Conservation (phyloP, 2,113 vertebrate genomes). For the Corythornis vintsioides region DNA sequence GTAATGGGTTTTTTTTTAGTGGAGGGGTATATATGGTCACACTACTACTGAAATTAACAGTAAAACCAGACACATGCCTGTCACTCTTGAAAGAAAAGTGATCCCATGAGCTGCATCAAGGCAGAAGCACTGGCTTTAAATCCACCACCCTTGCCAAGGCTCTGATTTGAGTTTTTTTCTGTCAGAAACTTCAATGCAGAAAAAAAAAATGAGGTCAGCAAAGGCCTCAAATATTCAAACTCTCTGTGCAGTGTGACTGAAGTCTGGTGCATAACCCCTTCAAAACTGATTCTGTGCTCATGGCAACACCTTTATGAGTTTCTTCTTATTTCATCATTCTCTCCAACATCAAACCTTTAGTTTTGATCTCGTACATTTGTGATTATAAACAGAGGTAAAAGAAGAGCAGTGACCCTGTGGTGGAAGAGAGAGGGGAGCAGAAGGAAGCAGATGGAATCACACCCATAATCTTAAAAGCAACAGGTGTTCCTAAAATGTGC, state of each 20-base stretch:
- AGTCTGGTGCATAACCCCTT: fast-evolving
- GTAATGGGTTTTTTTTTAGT: background rate
- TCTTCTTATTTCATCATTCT: background rate
- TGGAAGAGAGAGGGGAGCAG: fast-evolving
- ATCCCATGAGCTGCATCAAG: fast-evolving
- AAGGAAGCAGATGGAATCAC: too few relatives aligned
- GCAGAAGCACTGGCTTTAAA: background rate
- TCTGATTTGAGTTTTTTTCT: background rate
- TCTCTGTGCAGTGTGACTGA: fast-evolving
- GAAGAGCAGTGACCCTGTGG: fast-evolving
- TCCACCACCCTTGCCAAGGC: background rate
- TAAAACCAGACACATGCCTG: fast-evolving
- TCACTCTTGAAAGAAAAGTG: background rate
- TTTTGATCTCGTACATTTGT: fast-evolving
- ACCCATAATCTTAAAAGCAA: fast-evolving
- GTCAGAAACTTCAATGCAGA: background rate
- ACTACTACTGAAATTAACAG: background rate
- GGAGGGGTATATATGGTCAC: fast-evolving
- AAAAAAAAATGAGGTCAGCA: background rate
- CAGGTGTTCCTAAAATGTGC: background rate
- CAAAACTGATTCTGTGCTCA: background rate
- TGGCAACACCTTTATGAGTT: fast-evolving
- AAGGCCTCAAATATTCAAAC: background rate
- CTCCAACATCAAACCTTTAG: background rate
- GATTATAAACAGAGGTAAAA: background rate